A percentile compares a stretch with the other conserved stretches of the same genome.
Conservation (phyloP, 1,140 invertebrate genomes). For the Hyles euphorbiae region DNA sequence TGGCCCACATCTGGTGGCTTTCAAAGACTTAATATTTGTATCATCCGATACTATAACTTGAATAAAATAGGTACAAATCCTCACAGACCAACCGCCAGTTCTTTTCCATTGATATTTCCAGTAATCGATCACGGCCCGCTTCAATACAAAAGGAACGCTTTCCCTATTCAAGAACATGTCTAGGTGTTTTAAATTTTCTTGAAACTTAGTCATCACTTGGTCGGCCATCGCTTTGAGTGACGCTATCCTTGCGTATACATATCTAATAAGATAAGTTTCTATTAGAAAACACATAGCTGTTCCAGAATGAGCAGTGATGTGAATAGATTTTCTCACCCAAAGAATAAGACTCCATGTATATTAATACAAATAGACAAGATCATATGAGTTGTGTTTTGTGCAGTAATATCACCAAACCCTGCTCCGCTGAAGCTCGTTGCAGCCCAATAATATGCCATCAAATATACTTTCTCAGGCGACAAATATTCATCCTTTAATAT, state of each 20-base stretch:
- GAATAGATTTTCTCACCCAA: slow-evolving; percentile 46
- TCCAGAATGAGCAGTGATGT: background rate
- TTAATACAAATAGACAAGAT: slow-evolving; percentile 60
- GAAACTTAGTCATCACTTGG: slow-evolving; percentile 60
- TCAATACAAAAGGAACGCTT: slow-evolving; percentile 48
- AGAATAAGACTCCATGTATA: slow-evolving; percentile 66
- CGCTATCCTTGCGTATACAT: slow-evolving; percentile 65
- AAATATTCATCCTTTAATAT: slow-evolving; percentile 41
- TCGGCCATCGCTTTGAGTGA: slow-evolving; percentile 65
- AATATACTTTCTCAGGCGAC: slow-evolving; percentile 53
- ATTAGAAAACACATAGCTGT: background rate
- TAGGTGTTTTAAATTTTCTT: slow-evolving; percentile 66
- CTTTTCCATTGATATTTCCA: slow-evolving; percentile 73
- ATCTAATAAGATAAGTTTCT: slow-evolving; percentile 31
- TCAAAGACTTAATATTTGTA: no score
- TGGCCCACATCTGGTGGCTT: no score
- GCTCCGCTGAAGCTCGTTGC: slow-evolving; percentile 61
- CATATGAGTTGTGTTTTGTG: slow-evolving; percentile 59
- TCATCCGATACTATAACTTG: no score
- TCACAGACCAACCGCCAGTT: slow-evolving; percentile 65
- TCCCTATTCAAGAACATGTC: slow-evolving; percentile 64
- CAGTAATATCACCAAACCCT: slow-evolving; percentile 69
- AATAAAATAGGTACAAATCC: slow-evolving; percentile 14
- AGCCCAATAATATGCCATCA: slow-evolving; percentile 67
- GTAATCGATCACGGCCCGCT: slow-evolving; percentile 54